phyloP scores from a whole-genome alignment of 2,797 vertebrate genomes.

The Pipistrellus pipistrellus region DNA sequence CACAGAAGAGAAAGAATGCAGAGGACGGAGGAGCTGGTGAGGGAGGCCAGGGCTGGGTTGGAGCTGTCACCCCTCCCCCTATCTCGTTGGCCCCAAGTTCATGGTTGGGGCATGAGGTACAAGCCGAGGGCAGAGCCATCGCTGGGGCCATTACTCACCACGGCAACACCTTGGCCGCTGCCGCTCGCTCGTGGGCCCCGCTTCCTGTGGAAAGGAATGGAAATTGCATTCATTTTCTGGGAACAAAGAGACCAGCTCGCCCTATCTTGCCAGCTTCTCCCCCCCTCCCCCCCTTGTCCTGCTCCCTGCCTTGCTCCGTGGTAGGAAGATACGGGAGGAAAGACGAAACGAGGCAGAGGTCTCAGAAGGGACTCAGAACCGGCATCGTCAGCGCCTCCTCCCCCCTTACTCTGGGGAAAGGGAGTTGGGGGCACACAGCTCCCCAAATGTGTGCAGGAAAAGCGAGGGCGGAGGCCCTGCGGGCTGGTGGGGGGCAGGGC shows the following conservation, averaged over 20 bases:
- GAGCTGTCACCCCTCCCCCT: background rate
- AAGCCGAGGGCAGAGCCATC: slow-evolving; percentile 68
- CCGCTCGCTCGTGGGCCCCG: slow-evolving; percentile 44
- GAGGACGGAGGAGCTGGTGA: background rate
- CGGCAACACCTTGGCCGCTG: slow-evolving; percentile 67
- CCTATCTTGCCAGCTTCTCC: background rate
- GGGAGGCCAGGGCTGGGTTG: background rate
- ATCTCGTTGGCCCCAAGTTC: slow-evolving; percentile 71
- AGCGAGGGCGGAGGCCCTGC: background rate
- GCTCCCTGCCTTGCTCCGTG: slow-evolving; percentile 2
- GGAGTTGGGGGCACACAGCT: background rate
- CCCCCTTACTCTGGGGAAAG: background rate
- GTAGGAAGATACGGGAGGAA: background rate
- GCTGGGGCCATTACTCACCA: slow-evolving; percentile 79
- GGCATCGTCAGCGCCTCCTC: background rate
- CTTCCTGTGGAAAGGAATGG: slow-evolving; percentile 65
- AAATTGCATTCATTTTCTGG: slow-evolving; percentile 78
- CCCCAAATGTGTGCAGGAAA: background rate
- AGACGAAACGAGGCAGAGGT: background rate
- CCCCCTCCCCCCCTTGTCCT: background rate
- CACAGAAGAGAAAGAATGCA: slow-evolving; percentile 4
- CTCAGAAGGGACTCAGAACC: background rate
- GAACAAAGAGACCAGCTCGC: slow-evolving; percentile 68
- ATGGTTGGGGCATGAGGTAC: slow-evolving; percentile 63
- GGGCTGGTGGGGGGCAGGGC: too few species aligned